Percentiles rank a stretch among this genome's conserved stretches.
These are phyloP conservation scores for Atractosteus spatula DNA, from an alignment of 2,113 vertebrate genomes.

Conservation along the genomic window DNA sequence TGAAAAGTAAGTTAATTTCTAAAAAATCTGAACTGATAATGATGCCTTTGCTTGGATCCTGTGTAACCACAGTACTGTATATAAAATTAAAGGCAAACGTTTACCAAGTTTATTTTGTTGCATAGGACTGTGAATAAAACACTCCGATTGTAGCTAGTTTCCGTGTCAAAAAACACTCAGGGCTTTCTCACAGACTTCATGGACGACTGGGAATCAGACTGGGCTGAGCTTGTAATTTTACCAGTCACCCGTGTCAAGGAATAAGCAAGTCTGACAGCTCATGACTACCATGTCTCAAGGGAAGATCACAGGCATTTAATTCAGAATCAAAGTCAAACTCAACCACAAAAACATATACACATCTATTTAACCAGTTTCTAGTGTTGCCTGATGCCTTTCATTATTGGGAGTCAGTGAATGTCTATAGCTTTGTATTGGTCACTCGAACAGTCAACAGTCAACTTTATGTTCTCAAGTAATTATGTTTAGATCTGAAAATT, in stretches of 20 bases:
- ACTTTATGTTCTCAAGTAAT: no score
- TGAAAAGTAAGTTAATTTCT: background rate
- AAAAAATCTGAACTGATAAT: background rate
- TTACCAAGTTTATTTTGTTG: no score
- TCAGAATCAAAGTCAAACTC: constrained; percentile 3
- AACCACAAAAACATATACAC: constrained; percentile 7
- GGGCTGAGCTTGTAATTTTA: background rate
- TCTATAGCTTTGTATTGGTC: background rate
- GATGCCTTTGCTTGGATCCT: background rate
- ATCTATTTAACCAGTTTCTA: background rate
- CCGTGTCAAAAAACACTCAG: background rate
- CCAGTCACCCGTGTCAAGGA: background rate
- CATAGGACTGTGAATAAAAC: no score
- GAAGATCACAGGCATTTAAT: constrained; percentile 1
- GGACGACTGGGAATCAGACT: constrained; percentile 9
- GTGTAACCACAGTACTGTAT: background rate
- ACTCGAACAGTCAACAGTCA: background rate
- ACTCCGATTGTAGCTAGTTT: background rate
- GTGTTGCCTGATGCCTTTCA: background rate
- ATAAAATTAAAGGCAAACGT: background rate
- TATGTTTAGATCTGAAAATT: no score
- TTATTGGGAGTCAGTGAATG: background rate
- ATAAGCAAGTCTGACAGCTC: background rate
- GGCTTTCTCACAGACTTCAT: background rate
- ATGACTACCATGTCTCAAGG: background rate